Base-by-base conservation (phyloP, 2,797 vertebrate species). In the Sebastes matsubarae region DNA sequence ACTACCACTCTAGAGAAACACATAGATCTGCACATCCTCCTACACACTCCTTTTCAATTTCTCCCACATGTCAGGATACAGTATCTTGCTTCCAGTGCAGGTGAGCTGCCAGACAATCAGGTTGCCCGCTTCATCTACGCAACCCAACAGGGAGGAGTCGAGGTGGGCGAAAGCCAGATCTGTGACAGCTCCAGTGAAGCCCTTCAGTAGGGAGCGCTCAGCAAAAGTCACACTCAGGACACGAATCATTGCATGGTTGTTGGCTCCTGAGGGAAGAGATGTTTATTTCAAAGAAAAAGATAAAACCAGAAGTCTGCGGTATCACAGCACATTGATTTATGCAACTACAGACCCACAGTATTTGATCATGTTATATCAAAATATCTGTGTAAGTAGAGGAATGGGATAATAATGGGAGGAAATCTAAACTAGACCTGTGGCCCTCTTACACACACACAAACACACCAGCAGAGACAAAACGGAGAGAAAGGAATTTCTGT, bases 131-230 rank as follows among this genome's bases (percentile, higher is more conserved):
- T 99, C 98, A 79, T 99, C 99, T 11, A 99, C 95, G 63, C 98
- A 99, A 10, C 98, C 98, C 92, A 99, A 87, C 82, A 99, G 96
- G 73, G 96, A 97, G 59, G 98, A 99, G 94, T 99, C 98, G 30
- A 99, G 97, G 77, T 99, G 98, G 77, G 99, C 98, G n/a, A 99
- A 99, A 22, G 98, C 97, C 93, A 99, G 93, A 92, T 99, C 99
- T 58, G 98, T 97, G 85, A 99, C 96, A 0, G 96, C 96, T 0
- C 98, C 98, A 0, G 97, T 97, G 91, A 99, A 99, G 63, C 99
- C 99, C 77, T 99, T 99, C 68, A 99, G 94, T 36, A 99, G 84
- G 6, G 96, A 98, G n/a, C 99, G 94, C 88, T 99, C 98, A 0
- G 97, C 93, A 4, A 96, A 97, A 80, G 94, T 95, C 79, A 99